phyloP scores from a whole-genome alignment of 2,797 vertebrate species.

The Acridotheres tristis region DNA sequence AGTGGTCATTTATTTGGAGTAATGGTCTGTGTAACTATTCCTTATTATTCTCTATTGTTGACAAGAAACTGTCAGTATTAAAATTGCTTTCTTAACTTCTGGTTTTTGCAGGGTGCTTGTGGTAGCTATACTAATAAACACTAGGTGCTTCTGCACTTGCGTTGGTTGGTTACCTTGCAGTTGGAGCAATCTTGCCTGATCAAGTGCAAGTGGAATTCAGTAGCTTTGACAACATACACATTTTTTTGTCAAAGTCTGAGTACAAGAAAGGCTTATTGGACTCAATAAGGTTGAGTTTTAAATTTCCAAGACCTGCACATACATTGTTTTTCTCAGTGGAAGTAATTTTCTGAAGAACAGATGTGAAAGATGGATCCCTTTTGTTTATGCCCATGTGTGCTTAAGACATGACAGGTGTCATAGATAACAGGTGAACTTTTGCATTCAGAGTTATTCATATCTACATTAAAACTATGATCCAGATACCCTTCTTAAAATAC shows the following conservation, averaged over 20 bases:
- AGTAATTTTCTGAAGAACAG: not conserved
- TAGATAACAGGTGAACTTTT: not conserved
- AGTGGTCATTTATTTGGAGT: not conserved
- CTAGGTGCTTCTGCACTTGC: not conserved
- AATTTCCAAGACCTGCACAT: not conserved
- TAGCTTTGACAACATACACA: not conserved
- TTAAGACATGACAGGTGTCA: not conserved
- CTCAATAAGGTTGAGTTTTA: not conserved
- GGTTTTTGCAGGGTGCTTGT: not conserved
- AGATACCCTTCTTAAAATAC: not conserved
- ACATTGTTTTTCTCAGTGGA: not conserved
- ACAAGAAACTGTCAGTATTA: not conserved
- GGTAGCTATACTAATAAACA: not conserved
- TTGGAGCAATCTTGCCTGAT: not conserved
- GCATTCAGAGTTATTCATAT: not conserved
- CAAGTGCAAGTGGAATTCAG: not conserved
- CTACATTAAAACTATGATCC: not conserved
- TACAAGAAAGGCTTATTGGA: not conserved
- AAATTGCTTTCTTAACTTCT: not conserved
- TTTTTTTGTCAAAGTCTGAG: not conserved
- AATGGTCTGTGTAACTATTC: not conserved
- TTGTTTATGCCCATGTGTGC: not conserved
- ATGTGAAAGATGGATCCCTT: not conserved
- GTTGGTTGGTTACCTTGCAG: not conserved
- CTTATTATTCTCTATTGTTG: not conserved